These are phyloP conservation scores for Micronycteris hirsuta DNA, from an alignment of 2,113 vertebrate species.

Conservation along the genomic window DNA sequence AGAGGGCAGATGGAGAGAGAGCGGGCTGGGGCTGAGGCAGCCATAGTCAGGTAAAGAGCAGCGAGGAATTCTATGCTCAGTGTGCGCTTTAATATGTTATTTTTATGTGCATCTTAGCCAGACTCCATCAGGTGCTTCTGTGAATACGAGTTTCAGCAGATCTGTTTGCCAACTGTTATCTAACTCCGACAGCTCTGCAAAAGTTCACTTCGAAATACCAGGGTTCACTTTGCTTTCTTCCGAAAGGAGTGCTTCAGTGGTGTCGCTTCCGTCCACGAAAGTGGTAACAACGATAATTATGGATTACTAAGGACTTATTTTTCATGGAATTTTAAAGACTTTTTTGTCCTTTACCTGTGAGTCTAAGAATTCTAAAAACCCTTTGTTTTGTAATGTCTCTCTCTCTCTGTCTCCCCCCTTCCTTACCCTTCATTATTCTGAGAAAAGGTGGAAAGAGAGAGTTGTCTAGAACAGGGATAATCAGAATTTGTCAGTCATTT, in stretches of 20 bases:
- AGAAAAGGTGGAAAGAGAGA: not conserved
- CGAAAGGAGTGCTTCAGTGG: not conserved
- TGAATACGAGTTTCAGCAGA: not conserved
- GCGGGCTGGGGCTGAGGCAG: not conserved
- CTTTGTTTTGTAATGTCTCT: not conserved
- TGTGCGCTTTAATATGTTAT: too few species aligned
- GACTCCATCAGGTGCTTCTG: not conserved
- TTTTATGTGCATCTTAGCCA: not conserved
- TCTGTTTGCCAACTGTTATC: not conserved
- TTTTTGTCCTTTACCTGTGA: not conserved
- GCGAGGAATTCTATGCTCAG: rapidly evolving
- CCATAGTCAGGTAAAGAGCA: not conserved
- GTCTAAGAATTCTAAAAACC: not conserved
- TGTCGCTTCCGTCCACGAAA: not conserved
- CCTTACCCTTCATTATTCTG: not conserved
- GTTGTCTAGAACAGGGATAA: not conserved
- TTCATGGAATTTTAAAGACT: not conserved
- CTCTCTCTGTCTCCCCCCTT: not conserved
- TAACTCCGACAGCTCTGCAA: slow-evolving; percentile 9
- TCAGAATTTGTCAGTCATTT: not conserved
- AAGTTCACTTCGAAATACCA: slow-evolving; percentile 1
- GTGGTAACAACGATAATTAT: not conserved
- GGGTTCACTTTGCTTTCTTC: not conserved
- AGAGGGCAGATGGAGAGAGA: not conserved
- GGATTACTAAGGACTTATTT: not conserved